Conservation (phyloP, 2,888 invertebrate species). For the Miltochrista miniata region DNA sequence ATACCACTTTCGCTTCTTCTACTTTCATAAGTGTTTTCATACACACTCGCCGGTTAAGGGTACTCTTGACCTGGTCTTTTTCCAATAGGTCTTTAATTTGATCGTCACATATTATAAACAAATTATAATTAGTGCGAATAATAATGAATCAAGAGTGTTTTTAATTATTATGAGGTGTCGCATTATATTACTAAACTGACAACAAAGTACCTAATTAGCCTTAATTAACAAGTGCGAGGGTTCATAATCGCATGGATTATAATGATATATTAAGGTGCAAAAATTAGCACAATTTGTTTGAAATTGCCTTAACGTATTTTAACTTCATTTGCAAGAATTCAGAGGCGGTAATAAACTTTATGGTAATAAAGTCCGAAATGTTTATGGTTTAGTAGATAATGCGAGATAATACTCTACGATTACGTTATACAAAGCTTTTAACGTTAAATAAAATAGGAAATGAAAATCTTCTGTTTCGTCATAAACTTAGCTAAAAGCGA, state of each 20-base stretch:
- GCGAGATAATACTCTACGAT: background rate
- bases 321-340: background rate
- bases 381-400: slow-evolving; percentile 4
- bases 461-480: background rate
- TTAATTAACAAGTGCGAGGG: background rate
- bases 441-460: background rate
- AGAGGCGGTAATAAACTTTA: slow-evolving; percentile 4
- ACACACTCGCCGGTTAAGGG: no score
- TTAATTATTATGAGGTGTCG: no score
- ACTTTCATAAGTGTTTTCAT: no score
- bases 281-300: slow-evolving; percentile 6
- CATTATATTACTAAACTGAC: background rate
- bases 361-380: slow-evolving; percentile 3
- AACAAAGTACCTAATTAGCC: background rate
- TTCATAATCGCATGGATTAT: background rate
- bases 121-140: no score
- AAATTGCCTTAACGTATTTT: slow-evolving; percentile 1
- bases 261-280: background rate
- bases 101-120: no score
- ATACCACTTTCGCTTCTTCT: no score
- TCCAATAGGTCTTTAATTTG: no score
- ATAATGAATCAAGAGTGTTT: no score
- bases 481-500: background rate
- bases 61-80: no score
- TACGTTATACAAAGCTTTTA: background rate